Conservation (phyloP, 2,888 invertebrate species). For the Limenitis camilla region DNA sequence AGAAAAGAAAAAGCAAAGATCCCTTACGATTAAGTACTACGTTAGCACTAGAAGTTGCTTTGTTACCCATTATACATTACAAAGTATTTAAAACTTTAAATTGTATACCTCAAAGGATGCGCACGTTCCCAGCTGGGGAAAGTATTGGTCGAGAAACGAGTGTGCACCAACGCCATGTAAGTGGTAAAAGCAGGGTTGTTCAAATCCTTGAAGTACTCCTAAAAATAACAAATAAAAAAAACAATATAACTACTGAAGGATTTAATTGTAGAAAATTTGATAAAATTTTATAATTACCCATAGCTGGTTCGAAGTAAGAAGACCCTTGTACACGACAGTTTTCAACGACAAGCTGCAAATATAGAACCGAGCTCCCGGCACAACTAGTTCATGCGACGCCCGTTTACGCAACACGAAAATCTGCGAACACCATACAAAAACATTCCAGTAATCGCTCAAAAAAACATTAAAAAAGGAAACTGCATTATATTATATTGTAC, state of each 20-base stretch:
- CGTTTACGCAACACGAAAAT: constrained; percentile 95
- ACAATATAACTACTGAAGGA: background rate
- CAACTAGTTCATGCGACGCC: constrained; percentile 90
- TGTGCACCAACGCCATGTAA: constrained; percentile 96
- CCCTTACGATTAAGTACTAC: too few relatives aligned
- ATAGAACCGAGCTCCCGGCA: constrained; percentile 93
- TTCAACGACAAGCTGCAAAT: constrained; percentile 94
- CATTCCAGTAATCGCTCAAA: constrained; percentile 20
- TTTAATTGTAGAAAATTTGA: background rate
- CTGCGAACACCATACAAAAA: constrained; percentile 60
- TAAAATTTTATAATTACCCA: constrained; percentile 73
- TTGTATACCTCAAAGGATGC: constrained; percentile 96
- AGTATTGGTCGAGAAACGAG: constrained; percentile 98
- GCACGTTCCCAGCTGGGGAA: constrained; percentile 99
- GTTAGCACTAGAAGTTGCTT: too few relatives aligned
- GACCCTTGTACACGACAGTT: constrained; percentile 97
- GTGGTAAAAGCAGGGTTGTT: constrained; percentile 88
- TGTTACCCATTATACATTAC: too few relatives aligned
- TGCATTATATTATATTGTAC: constrained; percentile 28
- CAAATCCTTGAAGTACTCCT: constrained; percentile 84
- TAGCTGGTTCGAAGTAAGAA: constrained; percentile 95
- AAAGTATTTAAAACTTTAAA: too few relatives aligned
- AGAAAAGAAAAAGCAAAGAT: too few relatives aligned
- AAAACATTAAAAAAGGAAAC: constrained; percentile 26
- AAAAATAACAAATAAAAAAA: too few relatives aligned